A percentile compares a stretch with the other conserved stretches of the same genome.
These are phyloP conservation scores for Alaudala cheleensis DNA, from an alignment of 2,113 vertebrate species.

Conservation along the genomic window DNA sequence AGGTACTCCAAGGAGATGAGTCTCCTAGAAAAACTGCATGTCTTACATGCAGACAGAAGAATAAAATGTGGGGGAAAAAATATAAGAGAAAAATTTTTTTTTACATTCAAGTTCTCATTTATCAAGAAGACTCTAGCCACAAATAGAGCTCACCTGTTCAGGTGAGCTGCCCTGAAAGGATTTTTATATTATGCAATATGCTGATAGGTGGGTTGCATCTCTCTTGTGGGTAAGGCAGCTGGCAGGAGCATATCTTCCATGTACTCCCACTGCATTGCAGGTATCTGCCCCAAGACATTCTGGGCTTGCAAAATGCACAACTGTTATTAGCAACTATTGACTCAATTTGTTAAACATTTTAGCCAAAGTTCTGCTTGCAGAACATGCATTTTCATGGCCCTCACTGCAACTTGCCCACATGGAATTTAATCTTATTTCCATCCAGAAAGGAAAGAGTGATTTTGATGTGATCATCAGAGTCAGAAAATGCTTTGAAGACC, in stretches of 20 bases:
- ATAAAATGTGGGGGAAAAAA: not conserved
- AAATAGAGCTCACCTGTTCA: not conserved
- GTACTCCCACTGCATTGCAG: not conserved
- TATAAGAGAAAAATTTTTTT: too few relatives aligned
- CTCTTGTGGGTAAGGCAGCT: not conserved
- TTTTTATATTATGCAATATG: not conserved
- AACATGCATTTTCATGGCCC: not conserved
- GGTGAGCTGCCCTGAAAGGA: not conserved
- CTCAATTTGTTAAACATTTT: not conserved
- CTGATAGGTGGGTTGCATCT: not conserved
- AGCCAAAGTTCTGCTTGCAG: not conserved
- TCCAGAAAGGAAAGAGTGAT: not conserved
- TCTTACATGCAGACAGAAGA: not conserved
- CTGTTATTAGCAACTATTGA: not conserved
- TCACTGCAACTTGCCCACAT: not conserved
- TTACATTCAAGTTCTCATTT: not conserved
- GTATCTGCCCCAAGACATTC: not conserved
- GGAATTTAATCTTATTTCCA: not conserved
- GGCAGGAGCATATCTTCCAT: not conserved
- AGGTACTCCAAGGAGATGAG: not conserved
- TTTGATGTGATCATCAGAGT: not conserved
- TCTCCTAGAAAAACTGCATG: not conserved
- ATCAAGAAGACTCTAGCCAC: not conserved
- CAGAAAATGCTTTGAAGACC: not conserved
- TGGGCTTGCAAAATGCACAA: not conserved